Conservation (phyloP, 2,797 vertebrate species). For the Galagoides demidoff region DNA sequence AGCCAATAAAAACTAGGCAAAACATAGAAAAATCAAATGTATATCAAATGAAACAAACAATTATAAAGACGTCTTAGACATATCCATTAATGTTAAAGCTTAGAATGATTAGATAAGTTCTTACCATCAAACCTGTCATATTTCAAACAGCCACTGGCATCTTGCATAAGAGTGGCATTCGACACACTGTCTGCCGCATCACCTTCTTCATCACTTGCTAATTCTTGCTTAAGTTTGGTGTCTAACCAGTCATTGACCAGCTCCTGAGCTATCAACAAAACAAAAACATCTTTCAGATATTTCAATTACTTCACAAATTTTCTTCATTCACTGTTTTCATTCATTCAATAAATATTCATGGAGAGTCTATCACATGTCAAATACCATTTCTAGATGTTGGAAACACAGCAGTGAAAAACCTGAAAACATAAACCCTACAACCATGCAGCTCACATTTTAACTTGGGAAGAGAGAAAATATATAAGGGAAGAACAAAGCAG, state of each 20-base stretch:
- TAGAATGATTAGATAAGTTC: slow-evolving; percentile 29
- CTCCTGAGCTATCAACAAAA: slow-evolving; percentile 90
- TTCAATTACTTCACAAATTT: slow-evolving; percentile 44
- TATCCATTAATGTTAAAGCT: slow-evolving; percentile 37
- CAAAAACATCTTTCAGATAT: slow-evolving; percentile 68
- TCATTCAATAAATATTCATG: slow-evolving; percentile 38
- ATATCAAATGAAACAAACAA: slow-evolving; percentile 11
- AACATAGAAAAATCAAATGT: slow-evolving; percentile 42
- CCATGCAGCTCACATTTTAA: slow-evolving; percentile 3
- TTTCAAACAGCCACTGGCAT: slow-evolving; percentile 68
- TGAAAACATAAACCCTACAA: slow-evolving; percentile 51
- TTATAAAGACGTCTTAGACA: slow-evolving; percentile 45
- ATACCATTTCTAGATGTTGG: neutral
- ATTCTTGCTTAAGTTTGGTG: slow-evolving; percentile 90
- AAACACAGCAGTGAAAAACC: slow-evolving; percentile 30
- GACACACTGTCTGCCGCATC: slow-evolving; percentile 68
- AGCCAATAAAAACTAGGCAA: slow-evolving; percentile 63
- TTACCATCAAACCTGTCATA: slow-evolving; percentile 93
- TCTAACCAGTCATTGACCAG: slow-evolving; percentile 93
- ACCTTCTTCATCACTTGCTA: slow-evolving; percentile 86
- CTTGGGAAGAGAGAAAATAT: slow-evolving; percentile 16
- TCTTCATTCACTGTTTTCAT: slow-evolving; percentile 55
- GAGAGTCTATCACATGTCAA: neutral
- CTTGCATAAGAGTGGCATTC: slow-evolving; percentile 59
- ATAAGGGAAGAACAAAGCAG: slow-evolving; percentile 15